phyloP scores from a whole-genome alignment of 2,797 vertebrate species.

The Siniperca undulata region DNA sequence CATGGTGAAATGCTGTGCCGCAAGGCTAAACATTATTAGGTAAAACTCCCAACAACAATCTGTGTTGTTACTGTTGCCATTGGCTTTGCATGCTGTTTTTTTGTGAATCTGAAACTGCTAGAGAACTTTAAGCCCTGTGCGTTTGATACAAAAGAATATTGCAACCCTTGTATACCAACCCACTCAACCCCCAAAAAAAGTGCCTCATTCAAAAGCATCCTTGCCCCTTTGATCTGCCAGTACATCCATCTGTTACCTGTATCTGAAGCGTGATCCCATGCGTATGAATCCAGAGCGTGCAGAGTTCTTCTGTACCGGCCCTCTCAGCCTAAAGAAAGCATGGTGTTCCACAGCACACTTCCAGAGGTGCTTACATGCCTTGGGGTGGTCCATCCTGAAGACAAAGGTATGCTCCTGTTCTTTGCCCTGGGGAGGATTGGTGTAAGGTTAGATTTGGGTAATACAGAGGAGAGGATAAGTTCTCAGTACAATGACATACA shows the following conservation, averaged over 20 bases:
- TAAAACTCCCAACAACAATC: not conserved
- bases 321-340: slow-evolving; percentile 96
- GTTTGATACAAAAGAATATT: not conserved
- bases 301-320: slow-evolving; percentile 94
- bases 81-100: not conserved
- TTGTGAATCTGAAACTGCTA: not conserved
- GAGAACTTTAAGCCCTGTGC: not conserved
- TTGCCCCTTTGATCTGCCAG: not conserved
- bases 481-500: not conserved
- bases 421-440: slow-evolving; percentile 87
- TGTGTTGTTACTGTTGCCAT: not conserved
- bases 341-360: slow-evolving; percentile 99
- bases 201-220: not conserved
- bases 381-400: slow-evolving; percentile 97
- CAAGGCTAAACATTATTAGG: not conserved
- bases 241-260: slow-evolving; percentile 87
- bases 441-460: not conserved
- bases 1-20: not conserved
- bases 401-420: slow-evolving; percentile 99
- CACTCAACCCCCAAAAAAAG: not conserved
- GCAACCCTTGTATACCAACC: not conserved
- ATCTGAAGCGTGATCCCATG: slow-evolving; percentile 97
- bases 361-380: slow-evolving; percentile 99
- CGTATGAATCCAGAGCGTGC: slow-evolving; percentile 93
- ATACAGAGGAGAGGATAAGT: not conserved